Base-by-base conservation (phyloP, 1,140 invertebrate genomes). In the Tribolium castaneum region DNA sequence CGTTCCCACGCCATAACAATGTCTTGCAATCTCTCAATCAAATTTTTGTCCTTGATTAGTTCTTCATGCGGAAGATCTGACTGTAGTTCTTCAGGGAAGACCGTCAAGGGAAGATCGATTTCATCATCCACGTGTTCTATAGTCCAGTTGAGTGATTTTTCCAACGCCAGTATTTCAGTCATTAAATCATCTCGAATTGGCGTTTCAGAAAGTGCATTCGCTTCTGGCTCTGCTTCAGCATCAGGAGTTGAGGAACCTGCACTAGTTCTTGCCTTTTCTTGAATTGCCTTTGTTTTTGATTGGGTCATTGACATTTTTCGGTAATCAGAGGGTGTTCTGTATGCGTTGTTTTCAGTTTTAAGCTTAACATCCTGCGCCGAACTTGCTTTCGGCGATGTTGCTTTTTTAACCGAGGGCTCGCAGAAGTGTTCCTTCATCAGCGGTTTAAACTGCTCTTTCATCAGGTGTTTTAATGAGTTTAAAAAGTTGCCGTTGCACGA, bases 121-220 rank as follows among this genome's bases (percentile, higher is more conserved):
- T 93, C 91, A 54, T 90, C 90, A 80, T 92, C 91, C 10, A 93
- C 88, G 81, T 94, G 92, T 78, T 93, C 90, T 56, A 91, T 88
- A 6, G 91, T 92, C 92, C 92, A 66, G 12, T 76, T 62, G 25
- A 83, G 22, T 14, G 62, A 78, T 75, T 39, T 54, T 59, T 52
- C 34, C 12, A 76, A 75, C 14, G 0, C 75, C 12, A 22, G 34
- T 12, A 73, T 34, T 73, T 83, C 82, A 34, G 83, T 82, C 3
- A 81, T 39, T 13, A 85, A 54, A 22, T 83, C 79, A 62, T 82
- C 78, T 54, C 71, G 81, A 1, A 83, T 77, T 13, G 81, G 81
- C 7, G 78, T 83, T 50, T 76, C 80, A 74, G 79, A 76, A 19
- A 56, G 19, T 62, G 70, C 56, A 71, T 49, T 75, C 73, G 78